Percentiles rank a stretch among this genome's conserved stretches.
phyloP scores from a whole-genome alignment of 1,140 invertebrate species.

The Sycophaga agraensis region DNA sequence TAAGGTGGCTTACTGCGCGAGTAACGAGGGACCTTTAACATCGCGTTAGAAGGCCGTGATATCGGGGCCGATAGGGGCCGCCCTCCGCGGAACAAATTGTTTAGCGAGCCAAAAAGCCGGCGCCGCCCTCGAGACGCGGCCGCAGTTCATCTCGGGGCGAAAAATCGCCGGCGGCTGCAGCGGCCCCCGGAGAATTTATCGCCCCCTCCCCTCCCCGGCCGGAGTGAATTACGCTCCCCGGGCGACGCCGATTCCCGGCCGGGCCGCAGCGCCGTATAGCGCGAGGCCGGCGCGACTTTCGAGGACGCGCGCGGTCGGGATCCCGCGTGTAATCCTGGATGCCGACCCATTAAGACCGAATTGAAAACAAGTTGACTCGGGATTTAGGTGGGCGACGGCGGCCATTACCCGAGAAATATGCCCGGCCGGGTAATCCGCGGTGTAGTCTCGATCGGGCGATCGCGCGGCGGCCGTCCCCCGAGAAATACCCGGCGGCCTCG shows the following conservation, averaged over 20 bases:
- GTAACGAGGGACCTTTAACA: too few species aligned
- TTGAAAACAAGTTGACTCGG: slow-evolving; percentile 24
- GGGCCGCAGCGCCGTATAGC: not conserved
- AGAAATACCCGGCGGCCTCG: too few species aligned
- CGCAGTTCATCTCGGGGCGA: not conserved
- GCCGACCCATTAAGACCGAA: slow-evolving; percentile 15
- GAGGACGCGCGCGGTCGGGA: not conserved
- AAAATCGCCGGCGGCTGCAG: not conserved
- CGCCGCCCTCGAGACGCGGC: too few species aligned
- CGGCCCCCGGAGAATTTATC: slow-evolving; percentile 28
- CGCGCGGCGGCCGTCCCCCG: too few species aligned
- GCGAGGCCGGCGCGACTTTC: not conserved
- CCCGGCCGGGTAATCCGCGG: too few species aligned
- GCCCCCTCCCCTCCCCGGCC: slow-evolving; percentile 37
- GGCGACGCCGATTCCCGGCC: slow-evolving; percentile 1
- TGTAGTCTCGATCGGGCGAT: too few species aligned
- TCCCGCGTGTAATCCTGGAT: slow-evolving; percentile 12
- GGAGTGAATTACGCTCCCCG: slow-evolving; percentile 27
- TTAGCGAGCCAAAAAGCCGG: not conserved
- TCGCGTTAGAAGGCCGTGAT: too few species aligned
- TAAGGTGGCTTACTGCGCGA: too few species aligned
- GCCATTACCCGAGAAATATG: slow-evolving; percentile 13
- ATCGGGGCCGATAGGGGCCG: too few species aligned
- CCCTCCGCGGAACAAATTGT: slow-evolving; percentile 12
- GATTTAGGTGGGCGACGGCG: not conserved